Conservation (phyloP, 2,888 invertebrate species). For the Ectobius pallidus region DNA sequence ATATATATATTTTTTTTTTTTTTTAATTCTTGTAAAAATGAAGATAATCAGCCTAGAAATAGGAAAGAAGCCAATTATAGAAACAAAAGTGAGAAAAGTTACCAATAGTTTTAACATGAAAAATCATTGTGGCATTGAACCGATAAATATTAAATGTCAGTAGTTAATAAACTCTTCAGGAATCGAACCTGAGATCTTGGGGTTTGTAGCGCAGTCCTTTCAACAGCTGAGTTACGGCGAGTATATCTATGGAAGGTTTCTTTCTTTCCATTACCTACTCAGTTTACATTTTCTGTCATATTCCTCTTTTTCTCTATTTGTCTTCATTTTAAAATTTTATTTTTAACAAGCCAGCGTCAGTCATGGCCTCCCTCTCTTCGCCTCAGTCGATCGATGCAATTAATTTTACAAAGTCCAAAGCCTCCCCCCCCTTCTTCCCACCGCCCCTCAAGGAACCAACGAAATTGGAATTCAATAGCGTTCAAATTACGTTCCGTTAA, state of each 20-base stretch:
- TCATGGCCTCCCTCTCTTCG: neutral
- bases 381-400: conserved; percentile 26
- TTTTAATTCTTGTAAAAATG: too few species aligned
- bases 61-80: too few species aligned
- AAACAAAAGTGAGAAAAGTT: too few species aligned
- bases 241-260: neutral
- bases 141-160: too few species aligned
- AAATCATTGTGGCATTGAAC: too few species aligned
- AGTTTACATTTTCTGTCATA: too few species aligned
- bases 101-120: too few species aligned
- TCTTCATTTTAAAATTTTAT: conserved; percentile 1
- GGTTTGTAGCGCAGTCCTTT: too few species aligned
- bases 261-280: neutral
- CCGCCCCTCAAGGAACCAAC: conserved; percentile 15
- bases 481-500: conserved; percentile 18
- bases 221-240: neutral
- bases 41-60: too few species aligned
- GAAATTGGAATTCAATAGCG: conserved; percentile 30
- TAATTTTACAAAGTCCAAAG: conserved; percentile 30
- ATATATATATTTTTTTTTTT: too few species aligned
- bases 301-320: neutral
- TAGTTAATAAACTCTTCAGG: too few species aligned
- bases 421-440: neutral
- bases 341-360: conserved; percentile 19
- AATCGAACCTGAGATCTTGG: too few species aligned